Evolutionary conservation across 2,888 invertebrate genomes (phyloP).

Genomic region (Drosophila stalkeri): DNA sequence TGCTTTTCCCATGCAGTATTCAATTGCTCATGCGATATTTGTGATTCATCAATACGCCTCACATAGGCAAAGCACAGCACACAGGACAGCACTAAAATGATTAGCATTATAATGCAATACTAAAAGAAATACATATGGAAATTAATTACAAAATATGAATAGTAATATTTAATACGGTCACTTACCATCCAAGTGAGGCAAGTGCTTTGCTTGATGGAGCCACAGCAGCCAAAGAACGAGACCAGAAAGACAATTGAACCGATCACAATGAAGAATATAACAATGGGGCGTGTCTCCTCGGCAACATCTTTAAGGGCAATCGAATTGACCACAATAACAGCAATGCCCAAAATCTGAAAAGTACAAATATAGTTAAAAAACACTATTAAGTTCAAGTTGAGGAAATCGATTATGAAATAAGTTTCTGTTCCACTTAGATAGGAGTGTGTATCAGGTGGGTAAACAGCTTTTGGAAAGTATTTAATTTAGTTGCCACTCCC

Average conservation of each 20-base stretch:
- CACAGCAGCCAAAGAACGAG: conserved; percentile 95
- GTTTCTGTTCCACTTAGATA: conserved; percentile 17
- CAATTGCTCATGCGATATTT: conserved; percentile 83
- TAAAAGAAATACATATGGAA: conserved; percentile 82
- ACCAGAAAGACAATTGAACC: conserved; percentile 91
- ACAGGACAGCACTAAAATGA: conserved; percentile 88
- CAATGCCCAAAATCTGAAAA: conserved; percentile 72
- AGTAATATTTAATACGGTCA: not conserved
- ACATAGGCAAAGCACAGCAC: conserved; percentile 85
- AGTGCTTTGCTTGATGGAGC: conserved; percentile 93
- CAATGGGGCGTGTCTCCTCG: conserved; percentile 40
- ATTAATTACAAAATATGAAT: not conserved
- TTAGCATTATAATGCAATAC: conserved; percentile 90
- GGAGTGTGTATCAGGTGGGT: not conserved
- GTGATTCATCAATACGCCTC: conserved; percentile 41
- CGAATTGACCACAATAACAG: conserved; percentile 58
- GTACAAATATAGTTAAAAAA: conserved; percentile 3
- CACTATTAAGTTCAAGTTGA: conserved; percentile 10
- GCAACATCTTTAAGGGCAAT: conserved; percentile 60
- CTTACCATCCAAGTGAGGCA: conserved; percentile 93
- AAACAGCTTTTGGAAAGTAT: conserved; percentile 12
- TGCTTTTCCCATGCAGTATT: conserved; percentile 84
- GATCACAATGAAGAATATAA: conserved; percentile 87
- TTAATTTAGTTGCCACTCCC: conserved; percentile 27
- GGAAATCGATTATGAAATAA: conserved; percentile 11